A percentile compares a stretch with the other conserved stretches of the same genome.
These are phyloP conservation scores for Dasyprocta punctata DNA, from an alignment of 2,113 vertebrate species.

Conservation along the genomic window DNA sequence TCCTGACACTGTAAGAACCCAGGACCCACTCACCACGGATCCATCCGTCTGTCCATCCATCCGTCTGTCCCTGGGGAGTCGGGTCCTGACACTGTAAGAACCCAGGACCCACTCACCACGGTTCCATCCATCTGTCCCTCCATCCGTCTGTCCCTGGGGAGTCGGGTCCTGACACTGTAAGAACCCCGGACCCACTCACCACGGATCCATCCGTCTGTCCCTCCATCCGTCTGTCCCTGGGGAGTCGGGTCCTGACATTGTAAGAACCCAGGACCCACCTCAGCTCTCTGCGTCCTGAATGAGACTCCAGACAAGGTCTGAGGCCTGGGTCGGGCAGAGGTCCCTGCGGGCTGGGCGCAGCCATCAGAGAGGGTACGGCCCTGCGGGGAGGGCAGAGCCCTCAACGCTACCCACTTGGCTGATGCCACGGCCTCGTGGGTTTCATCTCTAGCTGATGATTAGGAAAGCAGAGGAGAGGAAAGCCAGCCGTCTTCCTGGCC, in stretches of 20 bases:
- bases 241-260: background rate
- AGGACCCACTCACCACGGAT: no score
- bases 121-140: background rate
- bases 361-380: no score
- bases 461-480: background rate
- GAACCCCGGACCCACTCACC: no score
- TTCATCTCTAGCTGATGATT: background rate
- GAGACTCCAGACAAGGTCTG: background rate
- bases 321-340: background rate
- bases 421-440: fast-evolving
- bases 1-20: no score
- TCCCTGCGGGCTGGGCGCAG: background rate
- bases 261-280: background rate
- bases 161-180: no score
- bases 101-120: fast-evolving
- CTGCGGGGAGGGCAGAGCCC: no score
- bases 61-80: no score
- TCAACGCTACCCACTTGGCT: no score
- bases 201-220: background rate
- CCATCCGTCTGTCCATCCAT: background rate
- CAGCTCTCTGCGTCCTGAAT: background rate
- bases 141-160: background rate
- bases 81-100: no score
- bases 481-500: background rate
- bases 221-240: background rate